phyloP scores from a whole-genome alignment of 2,888 invertebrate species.

The Xiphydria camelus region DNA sequence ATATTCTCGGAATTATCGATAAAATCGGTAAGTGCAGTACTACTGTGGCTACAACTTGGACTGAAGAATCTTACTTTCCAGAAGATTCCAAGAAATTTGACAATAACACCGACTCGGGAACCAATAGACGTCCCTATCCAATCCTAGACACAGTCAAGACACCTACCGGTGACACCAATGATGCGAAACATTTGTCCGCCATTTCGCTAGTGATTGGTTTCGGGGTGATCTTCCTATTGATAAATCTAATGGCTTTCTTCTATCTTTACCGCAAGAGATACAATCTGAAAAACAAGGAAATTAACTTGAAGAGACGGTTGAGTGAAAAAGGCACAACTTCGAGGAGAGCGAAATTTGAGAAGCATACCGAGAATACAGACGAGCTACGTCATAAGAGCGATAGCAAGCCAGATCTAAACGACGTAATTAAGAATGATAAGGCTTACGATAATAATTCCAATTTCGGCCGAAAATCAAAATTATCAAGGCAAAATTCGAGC shows the following conservation, averaged over 20 bases:
- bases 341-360: constrained; percentile 48
- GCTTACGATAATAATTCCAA: constrained; percentile 58
- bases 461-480: constrained; percentile 66
- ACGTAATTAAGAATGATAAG: constrained; percentile 55
- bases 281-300: constrained; percentile 62
- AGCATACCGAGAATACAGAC: constrained; percentile 61
- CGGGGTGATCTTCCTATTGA: constrained; percentile 71
- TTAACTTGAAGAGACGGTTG: constrained; percentile 57
- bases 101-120: constrained; percentile 6
- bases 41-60: too few species aligned
- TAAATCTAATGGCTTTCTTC: constrained; percentile 73
- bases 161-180: constrained; percentile 59
- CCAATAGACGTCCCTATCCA: constrained; percentile 28
- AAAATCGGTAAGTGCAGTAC: constrained; percentile 26
- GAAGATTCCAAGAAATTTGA: not conserved
- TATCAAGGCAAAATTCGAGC: constrained; percentile 73
- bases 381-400: constrained; percentile 60
- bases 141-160: constrained; percentile 33
- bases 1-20: constrained; percentile 41
- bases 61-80: too few species aligned
- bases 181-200: constrained; percentile 44
- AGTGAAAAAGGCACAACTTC: constrained; percentile 61
- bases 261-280: constrained; percentile 71
- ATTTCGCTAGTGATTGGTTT: constrained; percentile 58
- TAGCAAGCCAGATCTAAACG: constrained; percentile 54